Conservation (phyloP, 2,888 invertebrate species). For the Lutraria lutraria region DNA sequence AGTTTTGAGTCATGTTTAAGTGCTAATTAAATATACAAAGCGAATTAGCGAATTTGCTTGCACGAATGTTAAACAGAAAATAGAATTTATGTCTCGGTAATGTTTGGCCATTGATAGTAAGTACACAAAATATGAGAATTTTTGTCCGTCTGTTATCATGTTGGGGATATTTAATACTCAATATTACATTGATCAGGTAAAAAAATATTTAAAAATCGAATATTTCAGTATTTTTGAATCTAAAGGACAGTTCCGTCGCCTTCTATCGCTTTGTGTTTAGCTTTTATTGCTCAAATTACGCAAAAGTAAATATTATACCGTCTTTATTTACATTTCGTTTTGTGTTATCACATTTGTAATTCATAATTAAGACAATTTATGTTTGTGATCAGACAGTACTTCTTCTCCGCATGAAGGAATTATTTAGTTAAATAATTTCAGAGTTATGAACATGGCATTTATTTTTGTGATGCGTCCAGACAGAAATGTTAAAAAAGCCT, state of each 20-base stretch:
- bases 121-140: slow-evolving; percentile 32
- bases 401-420: too few species aligned
- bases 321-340: too few species aligned
- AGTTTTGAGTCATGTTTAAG: slow-evolving; percentile 27
- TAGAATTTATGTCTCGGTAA: slow-evolving; percentile 30
- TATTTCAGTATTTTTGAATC: background rate
- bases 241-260: background rate
- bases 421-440: too few species aligned
- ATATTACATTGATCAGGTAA: background rate
- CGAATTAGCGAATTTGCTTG: slow-evolving; percentile 41
- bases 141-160: slow-evolving; percentile 8
- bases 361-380: too few species aligned
- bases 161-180: background rate
- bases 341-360: too few species aligned
- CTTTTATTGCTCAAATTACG: background rate
- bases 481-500: too few species aligned
- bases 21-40: slow-evolving; percentile 46
- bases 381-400: too few species aligned
- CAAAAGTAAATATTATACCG: too few species aligned
- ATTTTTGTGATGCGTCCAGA: too few species aligned
- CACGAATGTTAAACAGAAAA: slow-evolving; percentile 33
- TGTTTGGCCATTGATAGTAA: slow-evolving; percentile 32
- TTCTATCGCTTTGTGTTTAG: background rate
- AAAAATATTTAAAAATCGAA: slow-evolving; percentile 25
- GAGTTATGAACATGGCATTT: too few species aligned